These are phyloP conservation scores for Myotis yumanensis DNA, from an alignment of 2,113 vertebrate genomes.

Conservation along the genomic window DNA sequence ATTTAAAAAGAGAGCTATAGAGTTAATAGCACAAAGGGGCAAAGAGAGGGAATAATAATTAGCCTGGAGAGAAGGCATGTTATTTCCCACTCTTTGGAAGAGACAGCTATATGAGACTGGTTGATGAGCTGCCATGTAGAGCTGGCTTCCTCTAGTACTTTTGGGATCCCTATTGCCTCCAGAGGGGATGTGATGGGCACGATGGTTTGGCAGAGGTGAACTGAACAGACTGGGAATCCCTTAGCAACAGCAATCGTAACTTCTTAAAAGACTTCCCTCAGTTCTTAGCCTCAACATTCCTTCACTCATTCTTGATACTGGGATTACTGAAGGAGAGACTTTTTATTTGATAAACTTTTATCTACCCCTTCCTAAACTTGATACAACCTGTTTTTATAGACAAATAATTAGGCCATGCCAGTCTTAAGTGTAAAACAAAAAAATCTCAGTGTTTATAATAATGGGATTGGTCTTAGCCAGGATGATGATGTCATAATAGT, in stretches of 20 bases:
- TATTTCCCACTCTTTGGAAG: background rate
- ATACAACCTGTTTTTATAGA: background rate
- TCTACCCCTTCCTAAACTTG: background rate
- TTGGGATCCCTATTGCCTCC: background rate
- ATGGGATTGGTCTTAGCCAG: background rate
- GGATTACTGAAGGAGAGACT: background rate
- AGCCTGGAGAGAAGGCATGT: background rate
- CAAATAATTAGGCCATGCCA: background rate
- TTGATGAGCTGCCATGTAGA: background rate
- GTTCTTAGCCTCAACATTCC: background rate
- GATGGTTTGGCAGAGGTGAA: background rate
- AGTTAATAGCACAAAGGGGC: background rate
- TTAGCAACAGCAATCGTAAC: background rate
- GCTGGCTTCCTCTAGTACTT: background rate
- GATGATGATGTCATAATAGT: background rate
- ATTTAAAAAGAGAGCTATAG: background rate
- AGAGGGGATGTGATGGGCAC: background rate
- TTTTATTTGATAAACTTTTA: background rate
- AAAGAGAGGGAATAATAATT: background rate
- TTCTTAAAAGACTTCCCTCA: background rate
- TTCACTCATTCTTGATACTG: background rate
- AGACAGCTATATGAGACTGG: background rate
- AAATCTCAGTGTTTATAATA: slow-evolving; percentile 18
- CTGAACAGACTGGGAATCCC: background rate
- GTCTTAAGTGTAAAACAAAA: slow-evolving; percentile 6